phyloP scores from a whole-genome alignment of 2,113 vertebrate species.

The Talpa occidentalis region DNA sequence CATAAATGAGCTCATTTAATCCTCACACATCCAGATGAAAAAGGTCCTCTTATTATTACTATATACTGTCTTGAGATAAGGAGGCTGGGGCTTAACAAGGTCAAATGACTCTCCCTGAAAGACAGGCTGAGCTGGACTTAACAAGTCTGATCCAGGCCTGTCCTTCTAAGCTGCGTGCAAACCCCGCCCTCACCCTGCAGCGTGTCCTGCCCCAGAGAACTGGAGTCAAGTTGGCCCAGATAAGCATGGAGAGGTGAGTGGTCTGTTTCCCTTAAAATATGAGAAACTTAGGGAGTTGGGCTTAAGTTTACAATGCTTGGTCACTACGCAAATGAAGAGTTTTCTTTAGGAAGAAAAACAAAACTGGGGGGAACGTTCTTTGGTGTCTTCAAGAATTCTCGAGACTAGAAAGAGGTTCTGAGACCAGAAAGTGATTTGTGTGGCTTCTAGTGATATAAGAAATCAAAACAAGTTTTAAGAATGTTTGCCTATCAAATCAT shows the following conservation, averaged over 20 bases:
- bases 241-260: accelerated
- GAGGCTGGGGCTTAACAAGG: background rate
- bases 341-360: conserved; percentile 3
- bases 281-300: background rate
- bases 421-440: no score
- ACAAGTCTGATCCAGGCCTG: background rate
- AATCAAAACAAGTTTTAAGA: no score
- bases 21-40: background rate
- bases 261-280: no score
- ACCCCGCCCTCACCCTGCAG: accelerated
- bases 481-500: no score
- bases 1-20: background rate
- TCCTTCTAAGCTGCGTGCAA: accelerated
- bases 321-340: background rate
- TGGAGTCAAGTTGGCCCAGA: background rate
- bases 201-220: background rate
- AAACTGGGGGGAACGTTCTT: background rate
- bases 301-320: background rate
- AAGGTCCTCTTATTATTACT: background rate
- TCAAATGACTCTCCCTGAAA: background rate
- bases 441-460: no score
- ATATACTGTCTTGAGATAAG: background rate
- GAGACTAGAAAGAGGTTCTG: no score
- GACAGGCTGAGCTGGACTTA: background rate
- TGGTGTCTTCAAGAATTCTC: no score